Percentiles rank a stretch among this genome's conserved stretches.
Evolutionary conservation across 2,113 vertebrate genomes (phyloP).

Genomic region (Alexandromys fortis): DNA sequence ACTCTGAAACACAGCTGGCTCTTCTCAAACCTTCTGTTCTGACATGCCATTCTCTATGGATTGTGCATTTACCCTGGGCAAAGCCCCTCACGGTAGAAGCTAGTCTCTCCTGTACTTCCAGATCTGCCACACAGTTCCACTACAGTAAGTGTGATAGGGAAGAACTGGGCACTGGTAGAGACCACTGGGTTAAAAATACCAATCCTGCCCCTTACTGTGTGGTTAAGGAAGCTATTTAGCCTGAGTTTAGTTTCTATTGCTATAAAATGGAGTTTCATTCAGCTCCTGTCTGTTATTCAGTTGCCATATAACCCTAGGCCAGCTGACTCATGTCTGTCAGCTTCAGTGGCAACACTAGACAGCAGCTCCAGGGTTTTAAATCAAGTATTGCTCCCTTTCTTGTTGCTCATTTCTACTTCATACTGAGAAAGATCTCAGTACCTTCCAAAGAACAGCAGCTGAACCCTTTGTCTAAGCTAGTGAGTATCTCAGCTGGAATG

Average conservation of each 20-base stretch:
- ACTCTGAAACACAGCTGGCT: not conserved
- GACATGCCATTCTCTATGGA: not conserved
- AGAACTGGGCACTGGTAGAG: not conserved
- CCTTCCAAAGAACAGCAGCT: not conserved
- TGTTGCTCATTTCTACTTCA: not conserved
- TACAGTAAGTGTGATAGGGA: not conserved
- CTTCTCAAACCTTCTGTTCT: not conserved
- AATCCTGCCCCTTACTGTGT: not conserved
- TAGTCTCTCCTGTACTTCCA: not conserved
- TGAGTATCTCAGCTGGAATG: not conserved
- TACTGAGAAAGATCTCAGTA: constrained; percentile 6
- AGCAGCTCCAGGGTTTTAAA: not conserved
- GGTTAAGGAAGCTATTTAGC: not conserved
- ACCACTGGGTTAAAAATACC: not conserved
- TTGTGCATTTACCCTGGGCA: no score
- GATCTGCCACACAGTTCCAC: not conserved
- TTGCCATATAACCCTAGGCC: not conserved
- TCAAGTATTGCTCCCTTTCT: not conserved
- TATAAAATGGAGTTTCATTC: not conserved
- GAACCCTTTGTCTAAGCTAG: not conserved
- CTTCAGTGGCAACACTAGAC: not conserved
- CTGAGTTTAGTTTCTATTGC: not conserved
- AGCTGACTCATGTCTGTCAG: not conserved
- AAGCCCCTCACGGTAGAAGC: not conserved
- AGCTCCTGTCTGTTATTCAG: not conserved